Base-by-base conservation (phyloP, 1,140 invertebrate genomes). In the Lanistes nyassanus region DNA sequence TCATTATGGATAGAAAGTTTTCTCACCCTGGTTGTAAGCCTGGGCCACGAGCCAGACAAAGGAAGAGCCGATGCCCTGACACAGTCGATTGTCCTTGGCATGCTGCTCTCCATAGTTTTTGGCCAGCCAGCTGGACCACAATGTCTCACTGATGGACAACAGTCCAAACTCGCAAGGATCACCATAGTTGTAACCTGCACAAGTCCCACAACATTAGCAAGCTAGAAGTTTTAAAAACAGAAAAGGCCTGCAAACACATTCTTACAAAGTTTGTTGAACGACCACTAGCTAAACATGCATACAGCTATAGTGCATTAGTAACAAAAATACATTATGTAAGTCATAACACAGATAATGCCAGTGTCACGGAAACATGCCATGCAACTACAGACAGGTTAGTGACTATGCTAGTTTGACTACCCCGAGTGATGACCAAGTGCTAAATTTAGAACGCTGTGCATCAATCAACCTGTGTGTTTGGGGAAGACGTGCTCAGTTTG, bases 41-140 rank as follows among this genome's bases (percentile, higher is more conserved):
- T 96, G 94, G 0, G 93, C 91, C 69, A 94, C 88, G 11, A 96
- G 90, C 93, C 95, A 96, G 19, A 92, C 91, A 88, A 94, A 98
- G 26, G 93, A 94, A 11, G 92, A 90, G 69, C 94, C 91, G 72
- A 97, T 64, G 6, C 82, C 83, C 73, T 75, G 80, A 19, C 81
- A 81, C 66, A 60, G 76, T 23, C 66, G 55, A n/a, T 75, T 55
- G 19, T 82, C 66, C 39, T 53, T 37, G 1, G 51, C 37, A 23
- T 69, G 29, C 2, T 75, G 26, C 2, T 60, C 31, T 7, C 76
- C 77, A 72, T 47, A 79, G 19, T 74, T 51, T 31, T 58, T 19
- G 2, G 16, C 68, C 26, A 31, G 16, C 9, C 9, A 39, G 86
- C 39, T 79, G 51, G 19, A 78, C 64, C 6, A 80, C 23, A 82